Evolutionary conservation across 2,888 invertebrate species (phyloP).

Genomic region (Phragmatobia fuliginosa): DNA sequence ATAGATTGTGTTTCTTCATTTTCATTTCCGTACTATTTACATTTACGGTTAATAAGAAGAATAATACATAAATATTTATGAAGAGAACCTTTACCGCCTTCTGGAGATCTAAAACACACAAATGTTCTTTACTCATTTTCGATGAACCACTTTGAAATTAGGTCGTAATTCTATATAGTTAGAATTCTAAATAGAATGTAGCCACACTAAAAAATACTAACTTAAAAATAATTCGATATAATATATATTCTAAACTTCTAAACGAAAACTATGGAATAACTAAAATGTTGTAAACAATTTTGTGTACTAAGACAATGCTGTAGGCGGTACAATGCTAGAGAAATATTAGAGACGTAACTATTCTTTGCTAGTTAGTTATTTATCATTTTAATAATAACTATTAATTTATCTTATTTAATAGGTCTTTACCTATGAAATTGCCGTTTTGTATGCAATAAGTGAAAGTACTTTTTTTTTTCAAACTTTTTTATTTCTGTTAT

Average conservation of each 20-base stretch:
- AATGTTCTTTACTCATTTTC: not conserved
- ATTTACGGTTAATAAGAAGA: not conserved
- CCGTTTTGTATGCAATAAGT: no score
- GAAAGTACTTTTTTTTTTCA: no score
- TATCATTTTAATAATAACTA: no score
- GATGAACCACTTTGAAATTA: not conserved
- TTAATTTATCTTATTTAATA: no score
- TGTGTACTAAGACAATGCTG: not conserved
- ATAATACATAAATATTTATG: slow-evolving; percentile 5
- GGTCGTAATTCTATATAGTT: not conserved
- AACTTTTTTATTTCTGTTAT: no score
- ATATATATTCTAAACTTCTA: no score
- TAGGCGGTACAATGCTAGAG: not conserved
- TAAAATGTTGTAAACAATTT: not conserved
- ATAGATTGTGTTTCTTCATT: not conserved
- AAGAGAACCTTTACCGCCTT: not conserved
- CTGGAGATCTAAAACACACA: not conserved
- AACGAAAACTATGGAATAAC: not conserved
- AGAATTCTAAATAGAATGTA: not conserved
- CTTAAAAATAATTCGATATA: no score
- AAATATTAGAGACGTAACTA: no score
- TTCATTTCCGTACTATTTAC: not conserved
- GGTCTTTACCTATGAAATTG: no score
- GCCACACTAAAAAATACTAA: no score
- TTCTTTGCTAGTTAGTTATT: no score